Conservation (phyloP, 2,113 vertebrate species). For the Suncus etruscus region DNA sequence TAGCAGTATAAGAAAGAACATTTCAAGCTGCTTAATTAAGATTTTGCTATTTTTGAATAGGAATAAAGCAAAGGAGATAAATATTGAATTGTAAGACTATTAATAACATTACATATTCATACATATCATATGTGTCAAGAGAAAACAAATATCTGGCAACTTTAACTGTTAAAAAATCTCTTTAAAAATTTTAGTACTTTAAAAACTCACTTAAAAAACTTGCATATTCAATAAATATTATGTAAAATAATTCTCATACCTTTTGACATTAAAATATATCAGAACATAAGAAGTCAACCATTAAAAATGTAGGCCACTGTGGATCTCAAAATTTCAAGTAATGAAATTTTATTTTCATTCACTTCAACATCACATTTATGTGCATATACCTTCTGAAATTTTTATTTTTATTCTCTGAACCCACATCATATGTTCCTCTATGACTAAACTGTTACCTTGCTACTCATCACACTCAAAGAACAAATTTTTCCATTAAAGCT, state of each 20-base stretch:
- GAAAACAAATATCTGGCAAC: no score
- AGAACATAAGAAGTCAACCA: background rate
- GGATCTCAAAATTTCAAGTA: background rate
- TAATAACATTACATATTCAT: background rate
- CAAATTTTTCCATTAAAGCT: no score
- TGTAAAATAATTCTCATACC: no score
- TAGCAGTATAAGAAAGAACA: background rate
- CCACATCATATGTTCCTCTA: no score
- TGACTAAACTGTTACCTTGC: background rate
- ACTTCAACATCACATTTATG: background rate
- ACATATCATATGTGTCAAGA: background rate
- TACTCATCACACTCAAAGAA: no score
- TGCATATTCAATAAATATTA: no score
- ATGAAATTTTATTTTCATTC: background rate
- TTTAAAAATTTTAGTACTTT: no score
- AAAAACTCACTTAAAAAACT: no score
- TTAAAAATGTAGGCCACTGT: slow-evolving; percentile 47
- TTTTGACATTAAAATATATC: background rate
- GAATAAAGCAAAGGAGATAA: background rate
- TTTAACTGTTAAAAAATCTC: no score
- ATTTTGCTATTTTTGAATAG: background rate
- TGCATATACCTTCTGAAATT: background rate
- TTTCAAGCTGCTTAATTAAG: background rate
- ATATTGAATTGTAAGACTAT: background rate
- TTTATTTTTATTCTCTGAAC: background rate